Percentiles rank a stretch among this genome's conserved stretches.
Evolutionary conservation across 2,113 vertebrate genomes (phyloP).

Genomic region (Eidolon helvum): DNA sequence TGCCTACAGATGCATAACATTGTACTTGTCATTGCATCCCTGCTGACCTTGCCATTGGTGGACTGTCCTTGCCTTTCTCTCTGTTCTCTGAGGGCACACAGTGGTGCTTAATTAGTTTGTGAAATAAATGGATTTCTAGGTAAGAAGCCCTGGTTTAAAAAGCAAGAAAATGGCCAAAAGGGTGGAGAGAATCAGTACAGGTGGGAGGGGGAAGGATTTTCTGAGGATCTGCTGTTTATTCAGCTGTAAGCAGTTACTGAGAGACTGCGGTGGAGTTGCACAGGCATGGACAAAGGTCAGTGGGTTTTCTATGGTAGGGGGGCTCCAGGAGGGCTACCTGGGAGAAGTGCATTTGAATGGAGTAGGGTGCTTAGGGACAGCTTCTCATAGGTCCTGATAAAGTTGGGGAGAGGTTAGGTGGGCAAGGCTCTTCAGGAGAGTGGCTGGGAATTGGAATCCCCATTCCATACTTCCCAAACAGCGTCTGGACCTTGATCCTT

Average conservation of each 20-base stretch:
- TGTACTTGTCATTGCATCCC: not conserved
- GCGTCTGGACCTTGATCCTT: not conserved
- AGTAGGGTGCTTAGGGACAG: not conserved
- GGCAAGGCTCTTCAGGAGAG: not conserved
- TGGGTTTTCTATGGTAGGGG: not conserved
- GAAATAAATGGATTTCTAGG: not conserved
- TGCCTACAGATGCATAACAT: rapidly evolving
- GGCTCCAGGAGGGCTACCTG: not conserved
- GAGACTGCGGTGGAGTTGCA: not conserved
- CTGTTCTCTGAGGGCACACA: rapidly evolving
- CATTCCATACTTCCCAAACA: rapidly evolving
- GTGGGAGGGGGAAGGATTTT: not conserved
- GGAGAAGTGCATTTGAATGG: not conserved
- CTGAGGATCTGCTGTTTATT: not conserved
- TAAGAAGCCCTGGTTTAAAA: not conserved
- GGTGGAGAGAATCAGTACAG: not conserved
- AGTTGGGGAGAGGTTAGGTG: not conserved
- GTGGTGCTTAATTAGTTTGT: not conserved
- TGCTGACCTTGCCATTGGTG: not conserved
- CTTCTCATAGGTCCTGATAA: not conserved
- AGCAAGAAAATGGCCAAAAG: not conserved
- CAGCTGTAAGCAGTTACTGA: too few relatives aligned
- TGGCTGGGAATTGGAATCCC: not conserved
- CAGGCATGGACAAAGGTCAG: not conserved
- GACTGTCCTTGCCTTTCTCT: not conserved